These are phyloP conservation scores for Siniperca scherzeri DNA, from an alignment of 2,797 vertebrate species.

Conservation along the genomic window DNA sequence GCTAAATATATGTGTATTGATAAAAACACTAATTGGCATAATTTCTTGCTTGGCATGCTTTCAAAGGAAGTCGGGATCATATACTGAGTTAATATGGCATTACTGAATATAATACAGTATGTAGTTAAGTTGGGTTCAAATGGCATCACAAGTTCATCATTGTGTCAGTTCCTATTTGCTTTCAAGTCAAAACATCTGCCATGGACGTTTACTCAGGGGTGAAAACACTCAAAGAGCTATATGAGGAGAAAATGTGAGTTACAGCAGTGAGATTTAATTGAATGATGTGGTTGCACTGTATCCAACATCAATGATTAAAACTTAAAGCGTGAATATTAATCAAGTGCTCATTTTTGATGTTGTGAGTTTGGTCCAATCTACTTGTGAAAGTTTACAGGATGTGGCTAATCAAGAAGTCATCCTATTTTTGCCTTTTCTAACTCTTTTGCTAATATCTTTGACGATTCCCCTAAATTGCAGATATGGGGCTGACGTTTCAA, in stretches of 20 bases:
- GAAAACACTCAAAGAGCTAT: conserved; percentile 50
- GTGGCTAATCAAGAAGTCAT: conserved; percentile 72
- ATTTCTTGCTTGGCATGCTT: conserved; percentile 63
- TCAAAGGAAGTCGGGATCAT: conserved; percentile 67
- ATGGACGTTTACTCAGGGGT: conserved; percentile 69
- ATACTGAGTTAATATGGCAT: conserved; percentile 53
- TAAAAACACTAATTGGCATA: conserved; percentile 40
- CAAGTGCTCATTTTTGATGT: conserved; percentile 68
- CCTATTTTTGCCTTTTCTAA: conserved; percentile 58
- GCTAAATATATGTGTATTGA: conserved; percentile 41
- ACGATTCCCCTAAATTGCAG: conserved; percentile 68
- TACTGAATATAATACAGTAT: conserved; percentile 50
- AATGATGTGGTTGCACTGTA: conserved; percentile 58
- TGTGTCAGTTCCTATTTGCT: conserved; percentile 59
- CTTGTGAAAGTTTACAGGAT: conserved; percentile 66
- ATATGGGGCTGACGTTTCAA: conserved; percentile 70
- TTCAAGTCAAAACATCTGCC: conserved; percentile 65
- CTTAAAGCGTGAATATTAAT: conserved; percentile 78
- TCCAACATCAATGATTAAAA: conserved; percentile 66
- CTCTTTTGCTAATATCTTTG: conserved; percentile 71
- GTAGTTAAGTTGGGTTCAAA: conserved; percentile 63
- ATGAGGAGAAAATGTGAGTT: conserved; percentile 55
- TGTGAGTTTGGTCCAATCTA: conserved; percentile 64
- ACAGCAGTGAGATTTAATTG: conserved; percentile 73
- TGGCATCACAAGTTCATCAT: conserved; percentile 67